phyloP scores from a whole-genome alignment of 1,140 invertebrate genomes.

The Procambarus clarkii region DNA sequence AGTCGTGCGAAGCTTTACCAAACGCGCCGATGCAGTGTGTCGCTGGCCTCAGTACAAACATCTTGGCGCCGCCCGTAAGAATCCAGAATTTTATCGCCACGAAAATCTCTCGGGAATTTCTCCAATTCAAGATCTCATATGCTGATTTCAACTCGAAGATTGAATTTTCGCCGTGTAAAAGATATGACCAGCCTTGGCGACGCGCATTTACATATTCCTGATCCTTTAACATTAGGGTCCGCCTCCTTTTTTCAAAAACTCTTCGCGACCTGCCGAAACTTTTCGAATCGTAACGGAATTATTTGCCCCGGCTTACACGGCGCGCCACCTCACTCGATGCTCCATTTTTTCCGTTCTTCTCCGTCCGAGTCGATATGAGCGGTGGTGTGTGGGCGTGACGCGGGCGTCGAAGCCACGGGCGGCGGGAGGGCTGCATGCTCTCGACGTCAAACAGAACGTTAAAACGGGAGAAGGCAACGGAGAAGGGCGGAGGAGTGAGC shows the following conservation, averaged over 20 bases:
- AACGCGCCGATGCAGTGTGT: not conserved
- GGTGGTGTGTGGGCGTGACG: not conserved
- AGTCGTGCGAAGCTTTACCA: not conserved
- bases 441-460: not conserved
- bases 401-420: not conserved
- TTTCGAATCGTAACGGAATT: constrained; percentile 26
- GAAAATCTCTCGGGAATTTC: constrained; percentile 54
- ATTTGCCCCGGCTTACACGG: not conserved
- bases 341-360: not conserved
- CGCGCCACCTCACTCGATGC: not conserved
- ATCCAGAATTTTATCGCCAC: constrained; percentile 58
- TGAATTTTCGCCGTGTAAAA: constrained; percentile 64
- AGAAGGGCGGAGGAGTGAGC: constrained; percentile 1
- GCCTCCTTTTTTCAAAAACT: constrained; percentile 33
- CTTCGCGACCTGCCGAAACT: constrained; percentile 39
- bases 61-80: constrained; percentile 36
- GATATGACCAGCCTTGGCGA: constrained; percentile 59
- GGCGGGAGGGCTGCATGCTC: too few species aligned
- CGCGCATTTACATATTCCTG: constrained; percentile 55
- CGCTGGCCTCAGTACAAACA: constrained; percentile 6
- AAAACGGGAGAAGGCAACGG: too few species aligned
- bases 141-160: constrained; percentile 62
- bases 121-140: constrained; percentile 66
- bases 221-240: constrained; percentile 51
- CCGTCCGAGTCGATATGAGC: not conserved